These are phyloP conservation scores for Paramormyrops hopkinsi DNA, from an alignment of 2,797 vertebrate genomes.

Conservation along the genomic window DNA sequence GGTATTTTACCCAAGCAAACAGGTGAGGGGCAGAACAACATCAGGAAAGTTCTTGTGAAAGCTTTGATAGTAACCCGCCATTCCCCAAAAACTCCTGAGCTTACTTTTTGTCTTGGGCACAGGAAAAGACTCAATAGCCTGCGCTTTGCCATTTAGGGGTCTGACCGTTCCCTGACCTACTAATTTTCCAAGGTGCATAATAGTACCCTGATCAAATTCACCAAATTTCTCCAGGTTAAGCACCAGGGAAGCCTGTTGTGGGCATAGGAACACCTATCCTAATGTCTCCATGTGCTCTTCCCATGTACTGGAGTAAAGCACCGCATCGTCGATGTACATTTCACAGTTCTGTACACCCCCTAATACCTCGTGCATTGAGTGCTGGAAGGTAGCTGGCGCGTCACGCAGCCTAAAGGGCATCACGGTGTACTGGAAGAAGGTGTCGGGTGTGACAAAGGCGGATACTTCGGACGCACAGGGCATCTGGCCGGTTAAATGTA, in stretches of 20 bases:
- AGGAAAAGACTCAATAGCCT: not conserved
- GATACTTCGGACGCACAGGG: not conserved
- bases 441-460: not conserved
- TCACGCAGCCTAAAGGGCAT: not conserved
- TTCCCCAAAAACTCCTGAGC: not conserved
- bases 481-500: not conserved
- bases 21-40: not conserved
- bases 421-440: not conserved
- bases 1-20: too few relatives aligned
- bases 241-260: not conserved
- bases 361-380: not conserved
- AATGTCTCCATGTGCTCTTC: not conserved
- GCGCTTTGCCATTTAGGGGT: not conserved
- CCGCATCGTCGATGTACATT: not conserved
- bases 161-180: too few relatives aligned
- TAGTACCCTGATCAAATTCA: too few relatives aligned
- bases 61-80: too few relatives aligned
- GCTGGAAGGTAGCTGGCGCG: not conserved
- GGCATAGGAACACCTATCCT: not conserved
- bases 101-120: too few relatives aligned
- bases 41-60: not conserved
- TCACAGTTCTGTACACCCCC: not conserved
- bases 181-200: too few relatives aligned
- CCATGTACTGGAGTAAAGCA: not conserved
- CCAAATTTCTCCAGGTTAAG: not conserved